These are phyloP conservation scores for Dromius quadrimaculatus DNA, from an alignment of 2,888 invertebrate genomes.

Conservation along the genomic window DNA sequence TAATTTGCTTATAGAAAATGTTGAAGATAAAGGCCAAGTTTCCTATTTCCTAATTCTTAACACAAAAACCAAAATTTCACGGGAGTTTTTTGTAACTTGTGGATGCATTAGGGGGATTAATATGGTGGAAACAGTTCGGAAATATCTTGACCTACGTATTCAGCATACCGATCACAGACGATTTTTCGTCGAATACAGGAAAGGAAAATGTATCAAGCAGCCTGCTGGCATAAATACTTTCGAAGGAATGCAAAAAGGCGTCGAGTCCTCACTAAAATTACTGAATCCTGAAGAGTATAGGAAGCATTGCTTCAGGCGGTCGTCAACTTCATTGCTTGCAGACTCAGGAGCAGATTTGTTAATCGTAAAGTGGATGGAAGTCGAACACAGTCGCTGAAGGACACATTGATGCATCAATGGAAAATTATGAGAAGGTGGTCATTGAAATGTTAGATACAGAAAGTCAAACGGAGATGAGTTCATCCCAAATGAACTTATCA, in stretches of 20 bases:
- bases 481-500: too few species aligned
- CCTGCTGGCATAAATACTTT: conserved; percentile 56
- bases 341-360: background rate
- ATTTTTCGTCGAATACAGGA: conserved; percentile 54
- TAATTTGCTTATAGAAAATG: conserved; percentile 1
- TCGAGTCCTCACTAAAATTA: conserved; percentile 54
- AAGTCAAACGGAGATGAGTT: too few species aligned
- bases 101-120: conserved; percentile 3
- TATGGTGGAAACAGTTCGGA: conserved; percentile 23
- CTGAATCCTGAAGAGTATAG: conserved; percentile 54
- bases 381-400: background rate
- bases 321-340: conserved; percentile 15
- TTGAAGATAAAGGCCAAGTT: background rate
- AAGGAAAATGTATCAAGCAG: too few species aligned
- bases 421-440: too few species aligned
- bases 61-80: conserved; percentile 11
- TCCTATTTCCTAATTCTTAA: background rate
- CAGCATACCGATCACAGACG: conserved; percentile 21
- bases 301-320: conserved; percentile 54
- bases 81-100: conserved; percentile 10
- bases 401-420: background rate
- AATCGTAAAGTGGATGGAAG: background rate
- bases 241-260: conserved; percentile 53
- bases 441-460: too few species aligned
- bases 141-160: conserved; percentile 43